A percentile compares a stretch with the other conserved stretches of the same genome.
Evolutionary conservation across 2,888 invertebrate species (phyloP).

Genomic region (Diaprepes abbreviatus): DNA sequence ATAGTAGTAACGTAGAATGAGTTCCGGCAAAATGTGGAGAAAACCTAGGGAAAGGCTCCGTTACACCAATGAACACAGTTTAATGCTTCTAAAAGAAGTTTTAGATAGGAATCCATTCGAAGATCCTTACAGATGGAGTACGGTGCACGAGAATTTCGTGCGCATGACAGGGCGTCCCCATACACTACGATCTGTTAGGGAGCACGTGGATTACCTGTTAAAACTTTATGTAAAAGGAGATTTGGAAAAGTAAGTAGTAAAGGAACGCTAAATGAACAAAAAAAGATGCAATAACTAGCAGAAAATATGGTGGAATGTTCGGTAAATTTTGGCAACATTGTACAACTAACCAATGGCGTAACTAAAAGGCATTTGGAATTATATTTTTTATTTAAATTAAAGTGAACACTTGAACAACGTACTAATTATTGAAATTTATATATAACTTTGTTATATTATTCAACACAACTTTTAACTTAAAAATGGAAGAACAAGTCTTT

Average conservation of each 20-base stretch:
- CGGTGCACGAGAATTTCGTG: conserved; percentile 46
- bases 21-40: conserved; percentile 38
- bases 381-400: no score
- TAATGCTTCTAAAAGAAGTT: conserved; percentile 46
- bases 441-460: no score
- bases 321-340: conserved; percentile 3
- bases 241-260: conserved; percentile 45
- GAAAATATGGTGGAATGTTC: neutral
- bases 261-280: conserved; percentile 35
- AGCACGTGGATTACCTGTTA: conserved; percentile 45
- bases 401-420: no score
- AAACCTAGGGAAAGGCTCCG: conserved; percentile 39
- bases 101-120: conserved; percentile 48
- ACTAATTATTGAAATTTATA: no score
- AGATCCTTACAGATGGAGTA: conserved; percentile 47
- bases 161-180: conserved; percentile 45
- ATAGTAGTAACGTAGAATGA: conserved; percentile 11
- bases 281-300: neutral
- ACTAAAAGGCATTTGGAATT: no score
- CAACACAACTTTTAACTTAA: no score
- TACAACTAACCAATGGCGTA: neutral
- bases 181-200: conserved; percentile 45
- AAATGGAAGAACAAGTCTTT: no score
- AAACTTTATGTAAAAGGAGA: conserved; percentile 49
- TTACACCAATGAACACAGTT: conserved; percentile 44